Conservation (phyloP, 2,797 vertebrate genomes). For the Phrynocephalus guinanensis region DNA sequence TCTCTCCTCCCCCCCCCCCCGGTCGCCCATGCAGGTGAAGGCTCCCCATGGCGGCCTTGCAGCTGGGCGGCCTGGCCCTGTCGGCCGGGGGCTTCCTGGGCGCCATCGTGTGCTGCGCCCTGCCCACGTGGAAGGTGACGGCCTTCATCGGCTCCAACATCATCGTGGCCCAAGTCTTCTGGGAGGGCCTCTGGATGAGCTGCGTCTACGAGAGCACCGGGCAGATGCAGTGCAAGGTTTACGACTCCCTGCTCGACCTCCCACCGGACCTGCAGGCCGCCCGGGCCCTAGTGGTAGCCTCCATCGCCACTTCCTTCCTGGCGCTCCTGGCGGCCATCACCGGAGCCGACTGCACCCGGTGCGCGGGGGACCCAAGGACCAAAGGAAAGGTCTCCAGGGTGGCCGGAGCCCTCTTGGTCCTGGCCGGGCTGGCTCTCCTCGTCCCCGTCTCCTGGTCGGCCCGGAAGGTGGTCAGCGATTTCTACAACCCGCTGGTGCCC, state of each 20-base stretch:
- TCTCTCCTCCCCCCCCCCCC: constrained; percentile 48
- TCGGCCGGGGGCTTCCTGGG: constrained; percentile 82
- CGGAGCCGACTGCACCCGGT: constrained; percentile 85
- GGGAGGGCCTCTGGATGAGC: constrained; percentile 91
- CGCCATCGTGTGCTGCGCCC: constrained; percentile 85
- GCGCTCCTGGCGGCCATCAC: constrained; percentile 82
- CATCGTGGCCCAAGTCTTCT: constrained; percentile 89
- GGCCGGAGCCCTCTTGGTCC: constrained; percentile 80
- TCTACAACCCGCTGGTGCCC: constrained; percentile 86
- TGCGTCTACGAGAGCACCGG: constrained; percentile 87
- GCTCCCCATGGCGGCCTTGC: constrained; percentile 69
- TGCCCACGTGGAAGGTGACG: constrained; percentile 91
- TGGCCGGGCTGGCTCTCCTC: constrained; percentile 77
- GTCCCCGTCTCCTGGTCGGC: constrained; percentile 87
- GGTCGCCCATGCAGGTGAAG: too few relatives aligned
- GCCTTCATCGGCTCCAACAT: constrained; percentile 87
- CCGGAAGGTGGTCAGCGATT: constrained; percentile 84
- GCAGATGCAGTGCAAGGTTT: constrained; percentile 89
- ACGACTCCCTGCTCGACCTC: constrained; percentile 87
- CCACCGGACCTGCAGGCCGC: constrained; percentile 84
- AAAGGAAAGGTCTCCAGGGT: constrained; percentile 79
- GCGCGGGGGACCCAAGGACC: constrained; percentile 74
- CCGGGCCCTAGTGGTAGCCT: constrained; percentile 82
- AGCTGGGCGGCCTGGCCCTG: constrained; percentile 84
- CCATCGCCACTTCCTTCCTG: constrained; percentile 80